These are phyloP conservation scores for Parauchenoglanis punctatus DNA, from an alignment of 2,797 vertebrate species.

Conservation along the genomic window DNA sequence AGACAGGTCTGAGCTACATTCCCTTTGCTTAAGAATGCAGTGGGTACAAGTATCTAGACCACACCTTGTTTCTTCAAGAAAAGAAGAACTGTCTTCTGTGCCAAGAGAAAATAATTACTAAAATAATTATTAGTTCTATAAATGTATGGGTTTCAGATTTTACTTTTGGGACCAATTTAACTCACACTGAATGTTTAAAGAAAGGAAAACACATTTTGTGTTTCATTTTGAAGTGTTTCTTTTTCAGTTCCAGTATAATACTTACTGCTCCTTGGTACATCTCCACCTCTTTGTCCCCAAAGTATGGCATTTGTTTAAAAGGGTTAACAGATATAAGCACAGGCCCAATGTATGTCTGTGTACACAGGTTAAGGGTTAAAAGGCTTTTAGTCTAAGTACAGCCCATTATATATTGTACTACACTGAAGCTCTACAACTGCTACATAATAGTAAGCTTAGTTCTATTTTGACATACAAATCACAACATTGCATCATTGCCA, in stretches of 20 bases:
- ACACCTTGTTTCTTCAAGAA: slow-evolving; percentile 54
- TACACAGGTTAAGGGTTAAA: slow-evolving; percentile 48
- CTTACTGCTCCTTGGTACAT: slow-evolving; percentile 99
- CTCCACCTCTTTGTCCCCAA: slow-evolving; percentile 96
- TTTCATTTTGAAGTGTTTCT: neutral
- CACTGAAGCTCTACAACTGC: neutral
- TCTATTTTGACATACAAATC: neutral
- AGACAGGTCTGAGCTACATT: slow-evolving; percentile 66
- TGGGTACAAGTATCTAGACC: slow-evolving; percentile 59
- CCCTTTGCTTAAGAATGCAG: slow-evolving; percentile 55
- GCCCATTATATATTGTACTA: neutral
- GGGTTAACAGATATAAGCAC: slow-evolving; percentile 98
- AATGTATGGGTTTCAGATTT: neutral
- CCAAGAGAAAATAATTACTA: slow-evolving; percentile 41
- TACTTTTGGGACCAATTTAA: neutral
- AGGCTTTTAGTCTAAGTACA: neutral
- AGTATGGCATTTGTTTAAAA: slow-evolving; percentile 99
- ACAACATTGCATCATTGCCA: neutral
- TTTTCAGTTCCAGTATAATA: slow-evolving; percentile 51
- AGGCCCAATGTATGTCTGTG: slow-evolving; percentile 95
- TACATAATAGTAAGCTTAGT: neutral
- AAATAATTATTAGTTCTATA: slow-evolving; percentile 11
- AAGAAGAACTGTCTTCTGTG: slow-evolving; percentile 42
- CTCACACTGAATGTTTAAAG: neutral
- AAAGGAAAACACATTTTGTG: neutral